Evolutionary conservation across 30 jellyfish, hydroid and myxozoan species (phyloP).

Genomic region (Chrysaora quinquecirrha): DNA sequence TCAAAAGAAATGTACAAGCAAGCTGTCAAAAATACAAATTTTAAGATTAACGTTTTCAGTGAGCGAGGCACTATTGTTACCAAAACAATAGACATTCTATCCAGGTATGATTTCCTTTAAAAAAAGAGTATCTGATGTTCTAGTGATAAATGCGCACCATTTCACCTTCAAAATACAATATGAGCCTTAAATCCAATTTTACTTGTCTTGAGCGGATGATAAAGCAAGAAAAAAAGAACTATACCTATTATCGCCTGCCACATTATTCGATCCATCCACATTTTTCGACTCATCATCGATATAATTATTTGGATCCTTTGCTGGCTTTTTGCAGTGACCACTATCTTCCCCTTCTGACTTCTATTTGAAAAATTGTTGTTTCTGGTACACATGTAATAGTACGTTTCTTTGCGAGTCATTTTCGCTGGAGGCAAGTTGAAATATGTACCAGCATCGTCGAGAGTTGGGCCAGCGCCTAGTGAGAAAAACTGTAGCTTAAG

Average conservation of each 20-base stretch:
- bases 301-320: neutral
- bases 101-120: no score
- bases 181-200: no score
- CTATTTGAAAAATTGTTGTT: no score
- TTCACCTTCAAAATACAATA: no score
- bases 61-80: no score
- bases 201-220: neutral
- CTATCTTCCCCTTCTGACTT: slow-evolving; percentile 87
- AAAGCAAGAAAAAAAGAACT: neutral
- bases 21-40: no score
- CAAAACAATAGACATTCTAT: no score
- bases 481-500: neutral
- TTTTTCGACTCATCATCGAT: neutral
- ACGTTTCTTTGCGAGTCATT: slow-evolving; percentile 73
- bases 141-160: no score
- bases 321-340: neutral
- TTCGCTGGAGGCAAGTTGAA: slow-evolving; percentile 76
- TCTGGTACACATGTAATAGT: slow-evolving; percentile 86
- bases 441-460: slow-evolving; percentile 92
- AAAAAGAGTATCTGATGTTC: no score
- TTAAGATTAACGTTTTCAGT: no score
- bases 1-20: no score
- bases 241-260: neutral
- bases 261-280: neutral
- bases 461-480: slow-evolving; percentile 48